Evolutionary conservation across 30 jellyfish, hydroid and myxozoan species (phyloP).

Genomic region (Hydra vulgaris): DNA sequence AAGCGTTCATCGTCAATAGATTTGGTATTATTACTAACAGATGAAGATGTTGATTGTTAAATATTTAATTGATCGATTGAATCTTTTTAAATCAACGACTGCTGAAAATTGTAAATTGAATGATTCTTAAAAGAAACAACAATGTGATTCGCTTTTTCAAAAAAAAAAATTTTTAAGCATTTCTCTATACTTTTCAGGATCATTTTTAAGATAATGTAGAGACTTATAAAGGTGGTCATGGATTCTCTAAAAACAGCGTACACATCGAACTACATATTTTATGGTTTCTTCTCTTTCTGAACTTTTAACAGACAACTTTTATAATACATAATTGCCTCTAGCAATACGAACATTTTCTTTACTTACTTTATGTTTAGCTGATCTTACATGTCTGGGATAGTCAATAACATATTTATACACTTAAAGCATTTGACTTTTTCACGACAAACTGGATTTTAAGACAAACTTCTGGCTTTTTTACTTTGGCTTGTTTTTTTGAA

Average conservation of each 20-base stretch:
- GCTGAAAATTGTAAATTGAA: too few species aligned
- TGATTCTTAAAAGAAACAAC: background rate
- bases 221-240: background rate
- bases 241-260: background rate
- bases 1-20: background rate
- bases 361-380: background rate
- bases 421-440: background rate
- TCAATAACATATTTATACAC: background rate
- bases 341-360: background rate
- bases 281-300: background rate
- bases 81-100: too few species aligned
- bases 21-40: too few species aligned
- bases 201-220: background rate
- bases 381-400: background rate
- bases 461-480: background rate
- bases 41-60: background rate
- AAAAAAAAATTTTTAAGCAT: too few species aligned
- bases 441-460: background rate
- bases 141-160: background rate
- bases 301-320: background rate
- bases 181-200: background rate
- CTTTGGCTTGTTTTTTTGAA: background rate
- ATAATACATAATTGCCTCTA: background rate
- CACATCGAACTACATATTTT: background rate
- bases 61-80: background rate